phyloP scores from a whole-genome alignment of 2,888 invertebrate genomes.

The Hecatera dysodea region DNA sequence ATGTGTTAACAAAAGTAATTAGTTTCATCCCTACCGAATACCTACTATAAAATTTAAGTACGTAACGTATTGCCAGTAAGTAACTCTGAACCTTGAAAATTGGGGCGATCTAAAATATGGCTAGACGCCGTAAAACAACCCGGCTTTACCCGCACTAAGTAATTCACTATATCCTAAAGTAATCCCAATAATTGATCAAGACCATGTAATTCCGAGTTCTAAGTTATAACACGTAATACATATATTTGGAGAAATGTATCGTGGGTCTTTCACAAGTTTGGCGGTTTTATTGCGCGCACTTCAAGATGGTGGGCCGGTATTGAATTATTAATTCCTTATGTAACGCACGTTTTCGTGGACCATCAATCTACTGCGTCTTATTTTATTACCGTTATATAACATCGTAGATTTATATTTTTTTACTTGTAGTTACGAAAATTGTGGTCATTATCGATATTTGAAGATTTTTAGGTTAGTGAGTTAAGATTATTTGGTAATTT shows the following conservation, averaged over 20 bases:
- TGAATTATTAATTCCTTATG: slow-evolving; percentile 63
- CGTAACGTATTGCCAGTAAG: slow-evolving; percentile 22
- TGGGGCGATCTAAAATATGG: slow-evolving; percentile 19
- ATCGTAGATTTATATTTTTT: not conserved
- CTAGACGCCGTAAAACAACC: slow-evolving; percentile 38
- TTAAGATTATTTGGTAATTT: slow-evolving; percentile 8
- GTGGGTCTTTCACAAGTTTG: slow-evolving; percentile 47
- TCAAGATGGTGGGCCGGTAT: slow-evolving; percentile 41
- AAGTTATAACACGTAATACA: slow-evolving; percentile 62
- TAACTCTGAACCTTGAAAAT: slow-evolving; percentile 41
- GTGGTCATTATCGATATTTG: slow-evolving; percentile 22
- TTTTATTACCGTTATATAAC: slow-evolving; percentile 37
- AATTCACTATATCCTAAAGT: slow-evolving; percentile 33
- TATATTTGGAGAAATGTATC: slow-evolving; percentile 61
- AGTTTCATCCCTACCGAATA: slow-evolving; percentile 21
- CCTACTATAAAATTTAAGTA: slow-evolving; percentile 38
- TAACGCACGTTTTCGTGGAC: slow-evolving; percentile 48
- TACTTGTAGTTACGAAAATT: slow-evolving; percentile 12
- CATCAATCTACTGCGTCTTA: slow-evolving; percentile 29
- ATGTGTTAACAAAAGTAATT: slow-evolving; percentile 40
- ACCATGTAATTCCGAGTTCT: slow-evolving; percentile 48
- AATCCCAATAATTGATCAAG: slow-evolving; percentile 55
- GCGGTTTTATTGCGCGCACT: slow-evolving; percentile 57
- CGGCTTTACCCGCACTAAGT: slow-evolving; percentile 47
- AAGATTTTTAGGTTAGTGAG: slow-evolving; percentile 27